A percentile compares a stretch with the other conserved stretches of the same genome.
phyloP scores from a whole-genome alignment of 1,140 invertebrate genomes.

The Mamestra configurata region DNA sequence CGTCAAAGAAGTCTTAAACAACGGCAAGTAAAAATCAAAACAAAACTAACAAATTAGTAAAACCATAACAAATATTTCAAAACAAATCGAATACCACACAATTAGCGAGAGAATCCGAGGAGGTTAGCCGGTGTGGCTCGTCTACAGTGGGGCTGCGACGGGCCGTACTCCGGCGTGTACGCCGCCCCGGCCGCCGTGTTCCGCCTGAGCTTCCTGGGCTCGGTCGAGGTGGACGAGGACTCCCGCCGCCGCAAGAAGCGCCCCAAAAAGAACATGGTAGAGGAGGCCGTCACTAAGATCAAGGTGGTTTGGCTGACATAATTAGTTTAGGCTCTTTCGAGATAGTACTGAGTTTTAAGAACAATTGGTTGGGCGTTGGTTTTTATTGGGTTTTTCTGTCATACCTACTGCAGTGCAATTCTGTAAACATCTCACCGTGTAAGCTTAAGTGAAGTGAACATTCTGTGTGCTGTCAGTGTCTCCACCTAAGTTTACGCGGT shows the following conservation, averaged over 20 bases:
- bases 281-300: conserved; percentile 98
- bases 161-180: conserved; percentile 83
- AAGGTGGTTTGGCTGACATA: conserved; percentile 91
- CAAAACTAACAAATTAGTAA: neutral
- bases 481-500: too few relatives aligned
- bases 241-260: conserved; percentile 91
- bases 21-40: neutral
- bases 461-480: too few relatives aligned
- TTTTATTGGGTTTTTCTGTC: neutral
- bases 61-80: conserved; percentile 7
- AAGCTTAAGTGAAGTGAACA: too few relatives aligned
- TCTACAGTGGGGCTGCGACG: conserved; percentile 83
- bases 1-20: neutral
- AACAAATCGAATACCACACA: conserved; percentile 53
- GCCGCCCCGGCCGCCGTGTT: conserved; percentile 91
- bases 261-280: conserved; percentile 97
- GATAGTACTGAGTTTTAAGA: neutral
- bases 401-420: too few relatives aligned
- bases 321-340: conserved; percentile 18
- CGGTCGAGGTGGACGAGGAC: conserved; percentile 95
- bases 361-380: neutral
- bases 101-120: conserved; percentile 84
- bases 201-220: conserved; percentile 94
- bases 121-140: conserved; percentile 80
- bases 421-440: too few relatives aligned